Evolutionary conservation across 2,113 vertebrate species (phyloP).

Genomic region (Myocastor coypus): DNA sequence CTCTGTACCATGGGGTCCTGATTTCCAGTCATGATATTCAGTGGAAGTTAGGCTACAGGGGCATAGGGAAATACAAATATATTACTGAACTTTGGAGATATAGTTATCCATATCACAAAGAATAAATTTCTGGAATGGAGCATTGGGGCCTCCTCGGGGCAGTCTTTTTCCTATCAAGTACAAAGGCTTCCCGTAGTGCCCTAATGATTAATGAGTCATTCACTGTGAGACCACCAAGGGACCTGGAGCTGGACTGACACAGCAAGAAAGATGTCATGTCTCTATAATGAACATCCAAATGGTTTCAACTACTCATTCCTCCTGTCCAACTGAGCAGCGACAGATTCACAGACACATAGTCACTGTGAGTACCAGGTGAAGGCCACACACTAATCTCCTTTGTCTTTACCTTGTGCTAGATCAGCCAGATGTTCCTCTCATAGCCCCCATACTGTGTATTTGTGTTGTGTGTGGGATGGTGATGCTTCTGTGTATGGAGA

Average conservation of each 20-base stretch:
- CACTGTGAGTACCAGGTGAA: not conserved
- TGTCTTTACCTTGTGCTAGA: not conserved
- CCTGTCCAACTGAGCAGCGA: not conserved
- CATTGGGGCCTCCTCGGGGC: too few species aligned
- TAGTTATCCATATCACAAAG: too few species aligned
- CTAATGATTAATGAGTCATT: not conserved
- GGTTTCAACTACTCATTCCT: not conserved
- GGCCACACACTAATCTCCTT: not conserved
- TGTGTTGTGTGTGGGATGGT: too few species aligned
- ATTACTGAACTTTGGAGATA: too few species aligned
- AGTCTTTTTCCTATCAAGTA: not conserved
- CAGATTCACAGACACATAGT: not conserved
- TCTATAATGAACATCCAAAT: not conserved
- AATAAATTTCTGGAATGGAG: too few species aligned
- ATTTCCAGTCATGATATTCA: too few species aligned
- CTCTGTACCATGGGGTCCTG: too few species aligned
- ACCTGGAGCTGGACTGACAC: rapidly evolving
- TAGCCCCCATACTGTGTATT: not conserved
- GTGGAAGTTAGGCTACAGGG: too few species aligned
- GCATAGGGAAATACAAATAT: too few species aligned
- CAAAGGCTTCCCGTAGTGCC: not conserved
- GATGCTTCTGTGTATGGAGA: not conserved
- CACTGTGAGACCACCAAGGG: not conserved
- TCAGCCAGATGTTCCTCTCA: not conserved
- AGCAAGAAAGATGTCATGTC: not conserved